Evolutionary conservation across 2,113 vertebrate species (phyloP).

Genomic region (Chascanopsetta lugubris): DNA sequence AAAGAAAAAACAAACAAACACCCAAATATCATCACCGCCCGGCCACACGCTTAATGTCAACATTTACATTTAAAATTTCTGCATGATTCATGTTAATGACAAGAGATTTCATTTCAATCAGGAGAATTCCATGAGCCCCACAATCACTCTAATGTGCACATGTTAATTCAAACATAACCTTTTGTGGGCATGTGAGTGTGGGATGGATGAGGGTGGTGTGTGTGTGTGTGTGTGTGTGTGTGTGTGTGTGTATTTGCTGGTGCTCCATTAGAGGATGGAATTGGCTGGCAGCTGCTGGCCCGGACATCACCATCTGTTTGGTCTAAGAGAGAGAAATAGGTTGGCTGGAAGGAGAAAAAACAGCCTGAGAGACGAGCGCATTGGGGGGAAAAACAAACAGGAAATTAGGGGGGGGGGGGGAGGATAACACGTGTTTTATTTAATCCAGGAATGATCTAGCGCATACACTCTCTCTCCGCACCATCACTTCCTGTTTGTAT

Average conservation of each 20-base stretch:
- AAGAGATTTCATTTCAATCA: constrained; percentile 16
- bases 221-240: no score
- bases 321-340: constrained; percentile 30
- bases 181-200: constrained; percentile 23
- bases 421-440: constrained; percentile 14
- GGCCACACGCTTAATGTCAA: not conserved
- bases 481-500: not conserved
- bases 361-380: not conserved
- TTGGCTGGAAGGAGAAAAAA: constrained; percentile 17
- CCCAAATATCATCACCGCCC: not conserved
- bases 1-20: not conserved
- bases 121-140: constrained; percentile 25
- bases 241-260: constrained; percentile 32
- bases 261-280: constrained; percentile 54
- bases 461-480: not conserved
- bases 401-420: not conserved
- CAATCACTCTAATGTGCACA: constrained; percentile 33
- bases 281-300: constrained; percentile 50
- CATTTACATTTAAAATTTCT: not conserved
- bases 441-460: constrained; percentile 1
- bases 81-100: constrained; percentile 16
- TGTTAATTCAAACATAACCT: constrained; percentile 46
- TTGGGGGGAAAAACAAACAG: not conserved
- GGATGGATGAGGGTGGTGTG: constrained; percentile 3
- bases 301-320: constrained; percentile 59